Evolutionary conservation across 2,113 vertebrate species (phyloP), one percentile per base, ranked within the genome.

Genomic region (Aegotheles bennettii): DNA sequence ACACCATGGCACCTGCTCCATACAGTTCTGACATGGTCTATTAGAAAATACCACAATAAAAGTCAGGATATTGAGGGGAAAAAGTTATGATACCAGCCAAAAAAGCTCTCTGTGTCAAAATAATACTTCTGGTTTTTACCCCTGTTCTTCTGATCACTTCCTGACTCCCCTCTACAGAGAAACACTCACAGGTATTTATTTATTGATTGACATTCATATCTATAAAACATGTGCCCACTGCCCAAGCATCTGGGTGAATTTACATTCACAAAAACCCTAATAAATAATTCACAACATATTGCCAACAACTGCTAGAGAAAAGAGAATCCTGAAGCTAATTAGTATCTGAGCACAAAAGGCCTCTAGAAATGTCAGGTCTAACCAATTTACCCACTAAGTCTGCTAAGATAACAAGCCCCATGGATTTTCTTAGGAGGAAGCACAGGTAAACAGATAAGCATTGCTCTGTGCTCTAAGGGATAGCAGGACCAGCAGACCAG

Each of bases 211-310:
- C 64, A 87, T 84, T 78, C 40, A 28, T 89, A 75, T 86, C 61
- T 71, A 75, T 89, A 90, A 94, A 96, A 78, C 9, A 79, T 54
- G 31, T 42, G 31, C 51, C 51, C 79, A 78, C n/a, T 64, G 31
- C 73, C 51, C 47, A 89, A 86, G 54, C 21, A 92, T 75, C 51
- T 86, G 56, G 16, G 31, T 84, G 71, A 24, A 90, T 87, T 93
- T 89, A 38, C 36, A 71, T 60, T 77, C 21, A 71, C 63, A 94
- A 93, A 88, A 68, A 68, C 29, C 38, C 43, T 70, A 29, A 89
- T 75, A 87, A 93, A 92, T 89, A 86, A 95, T 92, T 87, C 73
- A 84, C 18, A 71, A 20, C 17, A 13, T 71, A 90, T 92, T 92
- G 61, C 16, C n/a, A 88, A 53, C 56, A 89, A 84, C n/a, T 86